Conservation (phyloP, 2,797 vertebrate genomes). For the Philypnodon macrostomus region DNA sequence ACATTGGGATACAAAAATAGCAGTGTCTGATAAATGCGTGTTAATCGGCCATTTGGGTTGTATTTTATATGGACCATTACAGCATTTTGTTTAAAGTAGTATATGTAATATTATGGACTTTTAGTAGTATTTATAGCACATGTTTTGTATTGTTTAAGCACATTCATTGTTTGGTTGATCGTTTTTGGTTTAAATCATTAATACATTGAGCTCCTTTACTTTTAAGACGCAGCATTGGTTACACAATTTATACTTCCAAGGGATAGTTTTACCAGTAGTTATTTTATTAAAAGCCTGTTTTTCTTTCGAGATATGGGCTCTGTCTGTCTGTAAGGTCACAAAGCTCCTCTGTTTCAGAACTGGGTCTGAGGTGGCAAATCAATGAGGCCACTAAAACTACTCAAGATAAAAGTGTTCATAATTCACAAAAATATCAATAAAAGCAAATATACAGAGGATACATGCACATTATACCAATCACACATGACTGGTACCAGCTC, state of each 20-base stretch:
- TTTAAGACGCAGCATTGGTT: not conserved
- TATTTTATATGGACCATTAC: too few species aligned
- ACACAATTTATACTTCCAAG: not conserved
- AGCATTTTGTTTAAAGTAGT: too few species aligned
- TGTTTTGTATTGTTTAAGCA: too few species aligned
- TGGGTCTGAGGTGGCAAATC: constrained; percentile 33
- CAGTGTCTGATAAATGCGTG: too few species aligned
- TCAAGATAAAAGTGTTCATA: constrained; percentile 38
- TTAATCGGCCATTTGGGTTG: too few species aligned
- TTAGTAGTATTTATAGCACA: too few species aligned
- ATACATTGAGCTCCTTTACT: not conserved
- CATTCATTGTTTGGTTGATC: not conserved
- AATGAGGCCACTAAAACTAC: constrained; percentile 40
- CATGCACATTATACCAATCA: constrained; percentile 43
- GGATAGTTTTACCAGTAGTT: not conserved
- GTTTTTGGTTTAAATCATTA: not conserved
- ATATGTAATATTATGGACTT: too few species aligned
- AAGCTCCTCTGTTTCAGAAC: constrained; percentile 18
- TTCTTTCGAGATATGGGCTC: constrained; percentile 1
- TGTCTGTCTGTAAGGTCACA: constrained; percentile 25
- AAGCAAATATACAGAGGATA: constrained; percentile 26
- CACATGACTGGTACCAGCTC: constrained; percentile 30
- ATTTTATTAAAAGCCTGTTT: not conserved
- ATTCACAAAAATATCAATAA: constrained; percentile 51
- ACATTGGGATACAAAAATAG: too few species aligned